phyloP scores from a whole-genome alignment of 2,888 invertebrate genomes.

The Troides aeacus region DNA sequence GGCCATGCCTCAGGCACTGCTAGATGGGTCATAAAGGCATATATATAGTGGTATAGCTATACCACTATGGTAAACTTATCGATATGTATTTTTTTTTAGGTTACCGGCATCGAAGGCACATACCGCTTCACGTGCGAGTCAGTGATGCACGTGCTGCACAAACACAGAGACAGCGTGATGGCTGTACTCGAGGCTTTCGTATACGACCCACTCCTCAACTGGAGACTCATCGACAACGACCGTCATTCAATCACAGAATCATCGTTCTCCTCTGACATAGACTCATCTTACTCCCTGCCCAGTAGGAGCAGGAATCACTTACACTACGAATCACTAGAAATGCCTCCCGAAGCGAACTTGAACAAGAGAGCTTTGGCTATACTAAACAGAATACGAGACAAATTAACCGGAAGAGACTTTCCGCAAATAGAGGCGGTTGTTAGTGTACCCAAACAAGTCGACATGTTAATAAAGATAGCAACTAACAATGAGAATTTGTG shows the following conservation, averaged over 20 bases:
- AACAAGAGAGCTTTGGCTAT: conserved; percentile 96
- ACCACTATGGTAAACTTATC: neutral
- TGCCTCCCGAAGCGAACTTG: conserved; percentile 86
- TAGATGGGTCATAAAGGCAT: too few species aligned
- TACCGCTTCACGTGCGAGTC: conserved; percentile 98
- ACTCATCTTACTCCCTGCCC: conserved; percentile 64
- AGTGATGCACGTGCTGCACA: conserved; percentile 96
- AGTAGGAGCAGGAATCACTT: conserved; percentile 63
- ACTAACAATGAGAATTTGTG: conserved; percentile 99
- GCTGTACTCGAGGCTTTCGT: conserved; percentile 99
- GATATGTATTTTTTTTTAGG: conserved; percentile 56
- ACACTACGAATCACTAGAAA: conserved; percentile 67
- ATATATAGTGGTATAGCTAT: too few species aligned
- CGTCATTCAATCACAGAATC: conserved; percentile 64
- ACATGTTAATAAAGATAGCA: conserved; percentile 95
- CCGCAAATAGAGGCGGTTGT: conserved; percentile 85
- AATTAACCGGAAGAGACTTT: conserved; percentile 96
- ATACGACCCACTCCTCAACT: conserved; percentile 98
- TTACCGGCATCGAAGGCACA: conserved; percentile 99
- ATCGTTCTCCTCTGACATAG: conserved; percentile 66
- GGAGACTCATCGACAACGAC: conserved; percentile 86
- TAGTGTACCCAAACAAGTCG: conserved; percentile 93
- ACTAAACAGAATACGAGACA: conserved; percentile 94
- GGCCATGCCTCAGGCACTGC: too few species aligned
- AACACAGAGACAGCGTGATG: conserved; percentile 99